Percentiles rank a stretch among this genome's conserved stretches.
Evolutionary conservation across 2,113 vertebrate genomes (phyloP).

Genomic region (Poeciliopsis occidentalis): DNA sequence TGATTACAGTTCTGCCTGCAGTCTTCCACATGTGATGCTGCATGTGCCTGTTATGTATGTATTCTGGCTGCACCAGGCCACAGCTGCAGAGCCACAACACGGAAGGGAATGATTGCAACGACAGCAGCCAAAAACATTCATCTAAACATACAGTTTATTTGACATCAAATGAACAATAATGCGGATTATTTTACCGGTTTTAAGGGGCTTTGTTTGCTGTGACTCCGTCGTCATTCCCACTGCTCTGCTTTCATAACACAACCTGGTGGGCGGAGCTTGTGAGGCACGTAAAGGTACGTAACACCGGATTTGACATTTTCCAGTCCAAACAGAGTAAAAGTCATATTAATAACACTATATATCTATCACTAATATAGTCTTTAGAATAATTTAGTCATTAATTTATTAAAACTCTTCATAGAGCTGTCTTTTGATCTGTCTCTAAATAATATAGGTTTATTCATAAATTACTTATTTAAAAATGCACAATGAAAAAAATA

Average conservation of each 20-base stretch:
- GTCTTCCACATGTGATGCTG: neutral
- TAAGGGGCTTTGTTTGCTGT: neutral
- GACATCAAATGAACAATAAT: neutral
- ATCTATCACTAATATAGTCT: too few species aligned
- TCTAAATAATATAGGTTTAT: too few species aligned
- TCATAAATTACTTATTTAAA: too few species aligned
- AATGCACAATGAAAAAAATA: too few species aligned
- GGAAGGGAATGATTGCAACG: neutral
- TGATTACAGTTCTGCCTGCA: slow-evolving; percentile 5
- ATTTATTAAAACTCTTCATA: too few species aligned
- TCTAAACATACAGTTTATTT: neutral
- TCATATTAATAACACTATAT: too few species aligned
- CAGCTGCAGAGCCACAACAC: neutral
- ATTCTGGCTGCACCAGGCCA: neutral
- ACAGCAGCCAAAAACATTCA: neutral
- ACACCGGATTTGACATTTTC: neutral
- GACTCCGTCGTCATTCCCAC: neutral
- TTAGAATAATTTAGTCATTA: too few species aligned
- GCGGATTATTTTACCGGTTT: slow-evolving; percentile 33
- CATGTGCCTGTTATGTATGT: slow-evolving; percentile 20
- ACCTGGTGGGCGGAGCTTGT: slow-evolving; percentile 31
- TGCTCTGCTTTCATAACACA: slow-evolving; percentile 44
- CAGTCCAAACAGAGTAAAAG: too few species aligned
- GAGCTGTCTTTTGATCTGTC: too few species aligned
- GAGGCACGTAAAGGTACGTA: slow-evolving; percentile 8